Base-by-base conservation (phyloP, 2,888 invertebrate genomes). In the Torymus tubicola region DNA sequence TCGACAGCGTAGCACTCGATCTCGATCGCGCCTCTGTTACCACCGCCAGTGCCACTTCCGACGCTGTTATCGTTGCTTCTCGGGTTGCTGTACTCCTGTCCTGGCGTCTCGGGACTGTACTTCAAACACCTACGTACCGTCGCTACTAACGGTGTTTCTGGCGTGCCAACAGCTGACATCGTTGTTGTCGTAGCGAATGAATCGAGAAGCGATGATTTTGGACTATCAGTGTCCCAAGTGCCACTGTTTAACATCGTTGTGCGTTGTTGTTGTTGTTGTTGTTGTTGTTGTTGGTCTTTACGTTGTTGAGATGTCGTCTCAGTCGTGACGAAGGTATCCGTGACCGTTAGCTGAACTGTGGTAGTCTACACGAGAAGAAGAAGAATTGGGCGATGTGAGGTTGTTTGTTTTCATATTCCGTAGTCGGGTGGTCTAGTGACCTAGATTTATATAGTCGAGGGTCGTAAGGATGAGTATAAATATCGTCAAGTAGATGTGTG, bases 1-100 rank as follows among this genome's bases (percentile, higher is more conserved):
- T 92, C 92, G 55, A 91, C 92, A n/a, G 92, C 92, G 60, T 92
- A 91, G 80, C 94, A 93, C 87, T 93, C 93, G 85, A 95, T 90
- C 86, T 95, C 94, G 85, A 95, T 93, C 2, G 93, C 94, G 31
- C 94, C 94, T n/a, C 86, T 84, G 11, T 85, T 18, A 3, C 81
- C 83, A 50, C 81, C 57, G 21, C 60, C 81, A 58, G 12, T 60
- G 69, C 42, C 12, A 57, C 42, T 31, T 31, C 81, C 83, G 50
- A 81, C 57, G 24, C 60, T 80, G 61, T 11, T 60, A 70, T 21
- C 12, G 63, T 21, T n/a, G 53, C 68, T 65, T 18, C 70, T 60
- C 11, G 58, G 42, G 55, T 31, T 31, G 31, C 8, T 31, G 8
- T 18, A 57, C 60, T 65, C 67, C 12, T 14, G 42, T 2, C 52